Base-by-base conservation (phyloP, 2,888 invertebrate species). In the Lucinisca nassula region DNA sequence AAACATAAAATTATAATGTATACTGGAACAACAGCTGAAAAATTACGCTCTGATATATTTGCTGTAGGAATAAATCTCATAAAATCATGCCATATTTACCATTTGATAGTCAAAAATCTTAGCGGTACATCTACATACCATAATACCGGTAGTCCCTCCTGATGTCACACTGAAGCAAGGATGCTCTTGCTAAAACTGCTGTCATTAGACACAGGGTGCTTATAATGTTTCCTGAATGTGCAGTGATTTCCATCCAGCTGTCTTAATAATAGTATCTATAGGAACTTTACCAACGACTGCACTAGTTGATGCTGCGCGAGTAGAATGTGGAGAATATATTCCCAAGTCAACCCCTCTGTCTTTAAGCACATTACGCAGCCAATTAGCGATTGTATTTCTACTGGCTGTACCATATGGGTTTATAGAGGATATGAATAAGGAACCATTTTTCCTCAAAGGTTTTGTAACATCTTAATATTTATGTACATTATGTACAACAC, bases 161-260 rank as follows among this genome's bases (percentile, higher is more conserved):
- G 21, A 21, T 51, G 21, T 51, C 17, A 4, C 21, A 21, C 21
- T 21, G 51, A 51, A 10, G 10, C 21, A 4, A 51, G 21, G 10
- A 51, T 51, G 10, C 51, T 51, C 17, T 51, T 51, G 51, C 51
- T 51, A 21, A 51, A 51, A 4, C 17, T 21, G 21, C 51, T 51
- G 51, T 51, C 51, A 51, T 51, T 51, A 14, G 51, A 21, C 17
- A 21, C 21, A 51, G 51, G 51, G 10, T 17, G 4, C 21, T 51
- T 51, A 51, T 51, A 51, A n/a, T 51, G 17, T 51, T 76, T 76
- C 24, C 76, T 37, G 37, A 76, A 76, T 0, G 35, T 35, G 55
- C 76, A 58, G 24, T 32, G n/a, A 51, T 37, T 27, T 37, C 75
- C 75, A 76, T 2, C 76, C 76, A 3, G 76, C 76, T 2, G 76